Base-by-base conservation (phyloP, 2,888 invertebrate genomes). In the Drosophila robusta region DNA sequence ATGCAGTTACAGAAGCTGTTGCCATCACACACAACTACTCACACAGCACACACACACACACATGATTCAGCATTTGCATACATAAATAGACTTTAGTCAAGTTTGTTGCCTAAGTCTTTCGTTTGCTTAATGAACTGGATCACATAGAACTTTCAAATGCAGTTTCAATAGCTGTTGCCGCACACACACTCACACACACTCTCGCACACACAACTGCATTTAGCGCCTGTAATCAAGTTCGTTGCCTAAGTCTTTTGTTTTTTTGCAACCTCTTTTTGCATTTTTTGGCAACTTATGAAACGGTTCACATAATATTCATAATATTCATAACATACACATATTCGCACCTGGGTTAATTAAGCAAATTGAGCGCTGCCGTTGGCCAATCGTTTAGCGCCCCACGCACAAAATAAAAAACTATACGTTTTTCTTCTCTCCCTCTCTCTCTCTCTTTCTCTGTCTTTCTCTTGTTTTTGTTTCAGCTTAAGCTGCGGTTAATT, bases 301-400 rank as follows among this genome's bases (percentile, higher is more conserved):
- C 39, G 54, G 29, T 55, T 60, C 34, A 57, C 54, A 61, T 50
- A 56, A 60, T 64, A 63, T 55, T 49, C 57, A 62, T 36, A 54
- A 49, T 57, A 75, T 42, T 56, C 70, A 44, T 52, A 65, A 72
- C 36, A 75, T 55, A 42, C 44, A 64, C 46, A 60, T 75, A 78
- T 79, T 81, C 87, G 75, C 87, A 81, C 87, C 85, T 81, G 75
- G 62, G 45, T 87, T 87, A 71, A 84, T 81, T 81, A 84, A 63
- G 80, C 69, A 69, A 79, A 80, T 80, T 64, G 54, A 61, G 44
- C 36, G 64, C 45, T 81, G 63, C 74, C 75, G 66, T 75, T 75
- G 45, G 61, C 74, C 68, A 78, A 75, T 62, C 74, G 74, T 45
- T 77, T 75, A 66, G 69, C 63, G 52, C 54, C 78, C 78, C 79